Percentiles rank a stretch among this genome's conserved stretches.
These are phyloP conservation scores for Pipa parva DNA, from an alignment of 2,113 vertebrate genomes.

Conservation along the genomic window DNA sequence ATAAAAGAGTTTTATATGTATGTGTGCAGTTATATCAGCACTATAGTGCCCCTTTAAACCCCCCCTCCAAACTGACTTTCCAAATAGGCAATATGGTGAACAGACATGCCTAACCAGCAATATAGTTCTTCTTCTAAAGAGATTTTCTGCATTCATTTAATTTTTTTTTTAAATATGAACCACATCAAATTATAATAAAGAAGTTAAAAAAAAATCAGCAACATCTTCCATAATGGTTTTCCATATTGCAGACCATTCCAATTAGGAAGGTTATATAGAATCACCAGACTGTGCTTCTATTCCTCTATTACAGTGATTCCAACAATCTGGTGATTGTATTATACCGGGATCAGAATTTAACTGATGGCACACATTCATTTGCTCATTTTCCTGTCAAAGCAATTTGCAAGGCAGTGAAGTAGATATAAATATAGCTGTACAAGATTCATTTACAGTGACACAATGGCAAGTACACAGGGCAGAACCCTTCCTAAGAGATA, in stretches of 20 bases:
- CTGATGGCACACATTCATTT: conserved; percentile 83
- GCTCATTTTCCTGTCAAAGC: conserved; percentile 79
- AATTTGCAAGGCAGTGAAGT: conserved; percentile 75
- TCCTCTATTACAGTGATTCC: background rate
- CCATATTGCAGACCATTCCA: background rate
- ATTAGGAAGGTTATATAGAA: background rate
- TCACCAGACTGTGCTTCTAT: background rate
- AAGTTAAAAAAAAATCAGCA: too few relatives aligned
- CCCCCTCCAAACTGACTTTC: too few relatives aligned
- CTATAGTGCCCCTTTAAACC: too few relatives aligned
- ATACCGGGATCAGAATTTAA: conserved; percentile 75
- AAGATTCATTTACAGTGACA: conserved; percentile 86
- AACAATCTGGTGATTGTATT: conserved; percentile 57
- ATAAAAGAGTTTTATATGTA: too few relatives aligned
- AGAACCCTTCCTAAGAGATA: conserved; percentile 86
- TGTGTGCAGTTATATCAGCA: too few relatives aligned
- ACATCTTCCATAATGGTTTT: too few relatives aligned
- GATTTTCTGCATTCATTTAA: too few relatives aligned
- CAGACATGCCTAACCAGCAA: too few relatives aligned
- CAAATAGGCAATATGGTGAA: too few relatives aligned
- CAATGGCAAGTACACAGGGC: conserved; percentile 79
- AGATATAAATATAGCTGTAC: conserved; percentile 84
- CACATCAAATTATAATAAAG: too few relatives aligned
- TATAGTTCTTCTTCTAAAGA: too few relatives aligned
- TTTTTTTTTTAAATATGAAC: too few relatives aligned